Evolutionary conservation across 1,140 invertebrate genomes (phyloP), one percentile per base, ranked within the genome.

Genomic region (Hycleus cichorii): DNA sequence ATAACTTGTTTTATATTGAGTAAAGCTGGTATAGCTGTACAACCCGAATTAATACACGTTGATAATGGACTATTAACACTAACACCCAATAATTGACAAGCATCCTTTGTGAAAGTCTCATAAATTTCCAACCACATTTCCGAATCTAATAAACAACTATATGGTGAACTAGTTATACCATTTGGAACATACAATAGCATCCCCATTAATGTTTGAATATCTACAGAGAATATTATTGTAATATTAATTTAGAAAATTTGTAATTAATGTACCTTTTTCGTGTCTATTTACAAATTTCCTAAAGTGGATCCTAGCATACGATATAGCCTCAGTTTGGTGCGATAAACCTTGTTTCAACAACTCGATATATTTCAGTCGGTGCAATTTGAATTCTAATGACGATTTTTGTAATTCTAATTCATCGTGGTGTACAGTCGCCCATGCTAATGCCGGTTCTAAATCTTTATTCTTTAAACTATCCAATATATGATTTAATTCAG

Each of bases 1-100:
- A 98, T 97, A 0, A 93, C 90, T 83, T 97, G 90, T 77, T 93
- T 88, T 66, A 96, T 90, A 75, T 95, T 97, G 38, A 97, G 79
- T 56, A 98, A 78, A 48, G 95, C 93, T 32, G 95, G 95, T 60
- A 98, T 77, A 27, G 95, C 93, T 45, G 87, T 88, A 68, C 92
- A 95, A 51, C 95, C 95, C 49, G 94, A 93, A 72, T 91, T 90
- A 58, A 97, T 88, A 64, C 80, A 82, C 42, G 80, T 81, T n/a
- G 80, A 79, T 11, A 85, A 72, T 49, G 82, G 79, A 63, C 72
- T 72, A 68, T 95, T 91, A 63, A 96, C 88, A 74, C 90, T 90
- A 68, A 97, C 81, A 55, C 94, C 90, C 59, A 97, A 77, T 38
- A 97, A 76, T 43, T 89, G 83, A 76, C 95, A 98, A 12, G 95